Base-by-base conservation (phyloP, 1,140 invertebrate genomes). In the Dinoponera quadriceps region DNA sequence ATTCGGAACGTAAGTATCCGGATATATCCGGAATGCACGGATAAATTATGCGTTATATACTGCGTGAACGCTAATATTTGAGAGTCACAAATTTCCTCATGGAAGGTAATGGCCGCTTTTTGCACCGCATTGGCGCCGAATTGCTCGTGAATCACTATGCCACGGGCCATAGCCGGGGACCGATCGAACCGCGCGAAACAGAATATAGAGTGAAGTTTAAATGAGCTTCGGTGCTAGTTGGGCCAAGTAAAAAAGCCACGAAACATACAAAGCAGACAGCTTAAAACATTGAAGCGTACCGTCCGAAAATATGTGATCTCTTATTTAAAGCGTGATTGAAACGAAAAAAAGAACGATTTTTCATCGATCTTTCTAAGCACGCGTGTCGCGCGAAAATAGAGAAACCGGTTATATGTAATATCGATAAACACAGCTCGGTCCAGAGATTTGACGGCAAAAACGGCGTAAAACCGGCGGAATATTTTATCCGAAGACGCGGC, bases 61-160 rank as follows among this genome's bases (percentile, higher is more conserved):
- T 22, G 44, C 54, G 13, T 44, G 48, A 77, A n/a, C n/a, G 84
- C 62, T 88, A 88, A 88, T 88, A 88, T 84, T 88, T 57, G 85
- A 77, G 55, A 74, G 85, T 84, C 69, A 65, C 59, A 87, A 87
- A 88, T 88, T 84, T 44, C 44, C 59, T 7, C 54, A 57, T 60
- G 20, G 59, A 65, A 25, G 38, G 71, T 88, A 88, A 81, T 81
- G 73, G 65, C 71, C 29, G 74, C 38, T 71, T 80, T 80, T 86
- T 55, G 33, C 38, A 3, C 27, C 22, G 25, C 49, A 65, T 33
- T 59, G 38, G 48, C 74, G 16, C 25, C 33, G 65, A 60, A 87
- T 84, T 74, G 85, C 25, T 68, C 57, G 75, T 87, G 85, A 87
- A 88, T 84, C 82, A 84, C 27, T 66, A 59, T 29, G 13, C n/a